Base-by-base conservation (phyloP, 2,888 invertebrate species). In the Diarsia brunnea region DNA sequence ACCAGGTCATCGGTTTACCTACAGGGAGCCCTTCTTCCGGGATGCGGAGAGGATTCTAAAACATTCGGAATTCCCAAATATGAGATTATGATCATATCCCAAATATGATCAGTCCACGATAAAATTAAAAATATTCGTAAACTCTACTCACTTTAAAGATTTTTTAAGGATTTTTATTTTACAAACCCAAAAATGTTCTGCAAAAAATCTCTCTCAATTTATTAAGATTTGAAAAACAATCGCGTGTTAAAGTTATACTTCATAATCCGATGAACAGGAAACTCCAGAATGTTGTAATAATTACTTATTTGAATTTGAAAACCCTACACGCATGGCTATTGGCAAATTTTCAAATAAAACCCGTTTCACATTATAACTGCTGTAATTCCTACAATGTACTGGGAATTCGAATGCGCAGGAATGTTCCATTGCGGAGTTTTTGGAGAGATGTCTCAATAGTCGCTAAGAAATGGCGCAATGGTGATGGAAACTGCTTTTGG, bases 321-420 rank as follows among this genome's bases (percentile, higher is more conserved):
- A 63, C 43, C 63, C 43, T n/a, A 88, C 86, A 86, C 78, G 81
- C 74, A 79, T 69, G 80, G 77, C 84, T 89, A 88, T 92, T 93
- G 93, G 93, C 93, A 92, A 82, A 83, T 85, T 89, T 89, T 90
- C 92, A 92, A 91, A 83, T 86, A 88, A 88, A 86, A 80, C 81
- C 75, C 78, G 82, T 83, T 85, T 71, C 73, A 81, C 80, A 75
- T 69, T 77, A 75, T 63, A 73, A 82, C 71, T 82, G 79, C 66
- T 72, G 58, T 82, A 65, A 71, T 71, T 83, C 75, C 79, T 75
- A 27, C 63, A 67, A 71, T 70, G 63, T 69, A 65, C 69, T 53
- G 45, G 38, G 84, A 73, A 83, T 79, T 69, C 12, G 51, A 71
- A 83, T 73, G 69, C 64, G 31, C 47, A 58, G 65, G 63, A 66